Evolutionary conservation across 2,888 invertebrate species (phyloP).

Genomic region (Lissonota sp.): DNA sequence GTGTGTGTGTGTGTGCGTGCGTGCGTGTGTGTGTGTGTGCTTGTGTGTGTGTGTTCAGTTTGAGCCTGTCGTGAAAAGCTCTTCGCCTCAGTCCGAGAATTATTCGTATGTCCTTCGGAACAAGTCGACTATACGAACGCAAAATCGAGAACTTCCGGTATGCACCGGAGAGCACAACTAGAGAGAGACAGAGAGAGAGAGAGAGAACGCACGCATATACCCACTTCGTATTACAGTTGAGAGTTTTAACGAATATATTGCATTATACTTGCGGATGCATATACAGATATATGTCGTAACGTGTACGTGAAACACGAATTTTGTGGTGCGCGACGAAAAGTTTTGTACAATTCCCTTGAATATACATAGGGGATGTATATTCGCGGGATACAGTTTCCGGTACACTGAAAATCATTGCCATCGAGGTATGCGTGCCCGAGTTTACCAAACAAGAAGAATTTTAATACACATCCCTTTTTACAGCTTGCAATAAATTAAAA

Average conservation of each 20-base stretch:
- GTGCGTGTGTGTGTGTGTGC: background rate
- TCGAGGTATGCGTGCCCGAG: background rate
- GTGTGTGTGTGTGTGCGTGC: no score
- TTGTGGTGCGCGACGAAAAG: constrained; percentile 7
- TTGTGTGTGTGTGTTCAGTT: no score
- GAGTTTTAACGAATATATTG: constrained; percentile 15
- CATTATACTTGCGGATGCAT: background rate
- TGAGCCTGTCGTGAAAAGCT: constrained; percentile 7
- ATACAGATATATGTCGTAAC: background rate
- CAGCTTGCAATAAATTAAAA: background rate
- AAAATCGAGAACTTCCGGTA: constrained; percentile 21
- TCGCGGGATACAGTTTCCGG: background rate
- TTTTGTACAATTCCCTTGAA: constrained; percentile 1
- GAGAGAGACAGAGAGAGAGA: no score
- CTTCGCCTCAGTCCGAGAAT: constrained; percentile 14
- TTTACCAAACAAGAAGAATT: background rate
- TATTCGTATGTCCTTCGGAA: constrained; percentile 41
- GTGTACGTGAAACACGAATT: background rate
- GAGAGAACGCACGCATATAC: constrained; percentile 9
- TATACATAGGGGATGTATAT: background rate
- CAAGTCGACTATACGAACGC: constrained; percentile 18
- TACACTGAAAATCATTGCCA: constrained; percentile 1
- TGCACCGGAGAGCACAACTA: background rate
- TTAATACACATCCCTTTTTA: constrained; percentile 5
- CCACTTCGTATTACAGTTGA: constrained; percentile 9